Evolutionary conservation across 2,888 invertebrate species (phyloP).

Genomic region (Lasioglossum malachurum): DNA sequence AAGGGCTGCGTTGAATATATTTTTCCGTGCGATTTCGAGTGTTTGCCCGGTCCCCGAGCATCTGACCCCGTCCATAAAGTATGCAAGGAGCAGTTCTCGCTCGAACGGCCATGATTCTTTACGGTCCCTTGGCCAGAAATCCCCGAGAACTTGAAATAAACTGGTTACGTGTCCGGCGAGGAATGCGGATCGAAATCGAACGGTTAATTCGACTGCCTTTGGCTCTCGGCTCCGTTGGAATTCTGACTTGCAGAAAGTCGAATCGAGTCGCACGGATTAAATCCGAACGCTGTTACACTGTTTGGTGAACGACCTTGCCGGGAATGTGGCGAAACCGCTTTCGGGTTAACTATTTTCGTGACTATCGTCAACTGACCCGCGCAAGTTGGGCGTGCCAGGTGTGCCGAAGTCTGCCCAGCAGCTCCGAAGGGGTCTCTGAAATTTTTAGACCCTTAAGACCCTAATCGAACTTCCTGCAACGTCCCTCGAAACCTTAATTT

Average conservation of each 20-base stretch:
- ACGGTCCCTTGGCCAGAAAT: background rate
- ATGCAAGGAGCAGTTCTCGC: background rate
- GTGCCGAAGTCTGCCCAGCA: background rate
- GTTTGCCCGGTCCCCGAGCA: background rate
- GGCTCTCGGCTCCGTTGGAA: slow-evolving; percentile 16
- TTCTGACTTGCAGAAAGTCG: slow-evolving; percentile 29
- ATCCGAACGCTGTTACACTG: slow-evolving; percentile 25
- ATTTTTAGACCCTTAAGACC: background rate
- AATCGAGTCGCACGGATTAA: slow-evolving; percentile 35
- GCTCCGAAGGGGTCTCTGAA: background rate
- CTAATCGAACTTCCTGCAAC: background rate
- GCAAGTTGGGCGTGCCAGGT: slow-evolving; percentile 30
- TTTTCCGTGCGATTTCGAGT: background rate
- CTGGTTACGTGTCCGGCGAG: slow-evolving; percentile 13
- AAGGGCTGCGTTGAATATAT: background rate
- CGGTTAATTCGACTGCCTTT: background rate
- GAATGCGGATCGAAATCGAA: slow-evolving; percentile 53
- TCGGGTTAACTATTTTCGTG: slow-evolving; percentile 30
- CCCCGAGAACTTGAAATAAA: background rate
- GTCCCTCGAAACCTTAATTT: background rate
- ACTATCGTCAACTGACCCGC: slow-evolving; percentile 53
- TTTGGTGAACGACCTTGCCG: slow-evolving; percentile 66
- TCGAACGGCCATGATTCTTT: background rate
- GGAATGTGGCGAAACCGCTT: slow-evolving; percentile 67
- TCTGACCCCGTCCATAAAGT: background rate